phyloP scores from a whole-genome alignment of 2,888 invertebrate genomes.

The Catocala sponsa region DNA sequence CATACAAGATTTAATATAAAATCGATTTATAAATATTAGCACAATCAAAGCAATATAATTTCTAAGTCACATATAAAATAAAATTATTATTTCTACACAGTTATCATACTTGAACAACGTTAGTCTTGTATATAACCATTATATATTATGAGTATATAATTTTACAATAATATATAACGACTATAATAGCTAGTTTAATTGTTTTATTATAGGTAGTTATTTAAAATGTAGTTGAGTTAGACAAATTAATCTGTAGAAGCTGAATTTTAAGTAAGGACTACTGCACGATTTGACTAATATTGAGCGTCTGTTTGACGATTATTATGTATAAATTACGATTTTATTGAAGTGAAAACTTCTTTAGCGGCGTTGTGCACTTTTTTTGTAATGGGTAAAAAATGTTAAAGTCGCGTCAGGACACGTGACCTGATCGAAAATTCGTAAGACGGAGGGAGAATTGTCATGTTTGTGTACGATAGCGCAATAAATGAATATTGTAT shows the following conservation, averaged over 20 bases:
- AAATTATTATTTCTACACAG: background rate
- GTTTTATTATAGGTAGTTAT: too few relatives aligned
- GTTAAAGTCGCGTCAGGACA: too few relatives aligned
- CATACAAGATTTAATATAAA: background rate
- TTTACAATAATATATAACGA: constrained; percentile 2
- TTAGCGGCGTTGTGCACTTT: too few relatives aligned
- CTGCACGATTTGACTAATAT: constrained; percentile 5
- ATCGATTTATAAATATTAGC: constrained; percentile 1
- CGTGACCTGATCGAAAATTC: too few relatives aligned
- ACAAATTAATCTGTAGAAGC: constrained; percentile 8
- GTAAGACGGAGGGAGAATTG: too few relatives aligned
- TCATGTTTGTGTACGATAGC: too few relatives aligned
- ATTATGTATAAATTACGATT: background rate
- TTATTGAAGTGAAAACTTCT: too few relatives aligned
- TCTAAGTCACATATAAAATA: background rate
- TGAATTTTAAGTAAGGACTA: constrained; percentile 10
- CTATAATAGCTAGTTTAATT: constrained; percentile 2
- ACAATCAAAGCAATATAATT: constrained; percentile 8
- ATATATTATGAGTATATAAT: background rate
- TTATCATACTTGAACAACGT: constrained; percentile 15
- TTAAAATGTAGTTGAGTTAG: background rate
- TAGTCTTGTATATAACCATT: constrained; percentile 12
- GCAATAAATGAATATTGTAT: too few relatives aligned
- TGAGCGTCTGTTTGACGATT: constrained; percentile 2
- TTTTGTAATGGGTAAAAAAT: too few relatives aligned